Base-by-base conservation (phyloP, 2,797 vertebrate genomes). In the Falco rusticolus region DNA sequence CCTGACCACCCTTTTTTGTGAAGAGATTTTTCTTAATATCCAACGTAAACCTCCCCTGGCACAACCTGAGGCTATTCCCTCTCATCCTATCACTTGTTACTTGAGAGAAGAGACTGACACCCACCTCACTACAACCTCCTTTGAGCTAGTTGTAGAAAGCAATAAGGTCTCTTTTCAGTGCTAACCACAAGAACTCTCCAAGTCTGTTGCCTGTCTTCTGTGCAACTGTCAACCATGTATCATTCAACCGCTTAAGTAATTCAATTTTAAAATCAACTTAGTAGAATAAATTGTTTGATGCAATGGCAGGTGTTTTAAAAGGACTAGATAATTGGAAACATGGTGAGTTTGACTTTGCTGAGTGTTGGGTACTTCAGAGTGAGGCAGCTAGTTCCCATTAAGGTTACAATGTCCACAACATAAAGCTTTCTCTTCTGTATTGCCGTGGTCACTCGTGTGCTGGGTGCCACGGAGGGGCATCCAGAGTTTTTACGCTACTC, bases 381-480 rank as follows among this genome's bases (percentile, higher is more conserved):
- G 33, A 69, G n/a, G 43, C 31, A n/a, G 17, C 9, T 66, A n/a
- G 65, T 56, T 80, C 53, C 26, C 43, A 24, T 20, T 25, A 33
- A 33, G 34, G 18, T 16, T 33, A 31, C 0, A 2, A 25, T 43
- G 33, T 37, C 11, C 50, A 43, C 53, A 34, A 12, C 12, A 10
- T 33, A 50, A 83, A 71, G 11, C 29, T 70, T 41, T 81, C 59
- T 20, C 41, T 34, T 72, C 56, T 7, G 5, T 31, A 9, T 20
- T 43, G 65, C 29, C 3, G 4, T 24, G 12, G 56, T 53, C 56
- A 26, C 39, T 48, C 1, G 2, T 39, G 64, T 48, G 54, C 47
- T 1, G 0, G 0, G 1, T 21, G 31, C 26, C 50, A 50, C 3
- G 6, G 29, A n/a, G 37, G 56, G n/a, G 31, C 14, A 43, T 15